Percentiles rank a stretch among this genome's conserved stretches.
phyloP scores from a whole-genome alignment of 2,888 invertebrate species.

The Caenorhabditis sinica region DNA sequence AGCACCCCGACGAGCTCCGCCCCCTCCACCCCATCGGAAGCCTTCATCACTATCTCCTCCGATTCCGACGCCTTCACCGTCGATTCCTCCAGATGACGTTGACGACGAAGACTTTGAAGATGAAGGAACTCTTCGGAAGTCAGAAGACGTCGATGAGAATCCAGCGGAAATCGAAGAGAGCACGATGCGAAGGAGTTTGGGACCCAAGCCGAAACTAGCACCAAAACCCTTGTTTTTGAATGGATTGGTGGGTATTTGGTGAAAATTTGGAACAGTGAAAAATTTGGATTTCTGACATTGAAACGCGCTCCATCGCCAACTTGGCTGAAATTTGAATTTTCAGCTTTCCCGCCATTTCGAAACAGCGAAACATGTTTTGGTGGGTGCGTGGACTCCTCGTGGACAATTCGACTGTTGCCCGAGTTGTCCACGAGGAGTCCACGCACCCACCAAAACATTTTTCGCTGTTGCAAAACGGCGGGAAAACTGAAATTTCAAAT shows the following conservation, averaged over 20 bases:
- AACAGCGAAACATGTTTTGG: no score
- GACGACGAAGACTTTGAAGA: neutral
- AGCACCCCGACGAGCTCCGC: constrained; percentile 49
- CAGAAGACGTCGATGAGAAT: constrained; percentile 3
- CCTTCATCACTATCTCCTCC: constrained; percentile 24
- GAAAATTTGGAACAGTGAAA: neutral
- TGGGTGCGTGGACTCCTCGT: no score
- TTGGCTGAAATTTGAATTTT: no score
- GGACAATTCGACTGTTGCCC: no score
- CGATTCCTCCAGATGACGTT: neutral
- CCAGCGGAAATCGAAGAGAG: neutral
- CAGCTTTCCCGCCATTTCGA: no score
- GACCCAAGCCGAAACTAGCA: constrained; percentile 57
- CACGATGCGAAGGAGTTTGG: constrained; percentile 25
- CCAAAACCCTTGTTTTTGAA: constrained; percentile 61
- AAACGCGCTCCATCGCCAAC: no score
- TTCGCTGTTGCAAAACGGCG: no score
- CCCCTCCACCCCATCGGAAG: constrained; percentile 59
- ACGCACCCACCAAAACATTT: no score
- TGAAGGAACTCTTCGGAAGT: neutral
- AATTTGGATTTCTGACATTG: neutral
- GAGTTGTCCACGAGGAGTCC: no score
- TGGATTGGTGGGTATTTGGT: constrained; percentile 38
- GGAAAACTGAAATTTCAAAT: no score
- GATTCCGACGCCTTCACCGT: constrained; percentile 23